These are phyloP conservation scores for Chlamydotis undulata DNA, from an alignment of 2,113 vertebrate genomes.

Conservation along the genomic window DNA sequence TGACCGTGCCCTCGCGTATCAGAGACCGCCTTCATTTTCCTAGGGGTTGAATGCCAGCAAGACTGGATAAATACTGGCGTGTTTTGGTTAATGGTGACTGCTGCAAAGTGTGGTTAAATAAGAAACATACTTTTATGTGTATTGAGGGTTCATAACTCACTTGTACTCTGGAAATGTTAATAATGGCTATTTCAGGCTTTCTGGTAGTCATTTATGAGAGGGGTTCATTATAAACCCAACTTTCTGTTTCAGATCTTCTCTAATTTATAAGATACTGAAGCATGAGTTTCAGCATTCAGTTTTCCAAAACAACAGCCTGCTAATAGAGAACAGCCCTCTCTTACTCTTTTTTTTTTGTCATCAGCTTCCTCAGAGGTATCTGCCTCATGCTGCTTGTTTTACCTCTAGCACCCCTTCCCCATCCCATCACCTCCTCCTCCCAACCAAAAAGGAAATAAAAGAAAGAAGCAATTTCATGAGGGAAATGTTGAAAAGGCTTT, in stretches of 20 bases:
- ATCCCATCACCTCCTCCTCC: accelerated
- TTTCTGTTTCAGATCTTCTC: background rate
- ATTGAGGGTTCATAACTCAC: background rate
- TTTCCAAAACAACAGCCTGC: background rate
- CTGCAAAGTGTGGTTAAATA: background rate
- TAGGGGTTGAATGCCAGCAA: background rate
- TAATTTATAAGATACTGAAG: background rate
- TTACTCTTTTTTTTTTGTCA: accelerated
- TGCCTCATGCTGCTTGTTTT: background rate
- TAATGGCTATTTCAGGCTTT: background rate
- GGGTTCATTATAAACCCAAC: background rate
- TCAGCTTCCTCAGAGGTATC: background rate
- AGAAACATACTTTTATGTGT: accelerated
- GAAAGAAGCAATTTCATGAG: background rate
- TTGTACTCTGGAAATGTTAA: background rate
- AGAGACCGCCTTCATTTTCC: background rate
- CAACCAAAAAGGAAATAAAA: background rate
- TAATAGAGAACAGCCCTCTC: background rate
- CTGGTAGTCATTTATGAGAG: background rate
- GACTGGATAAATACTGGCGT: background rate
- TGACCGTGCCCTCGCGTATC: background rate
- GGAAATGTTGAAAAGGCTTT: background rate
- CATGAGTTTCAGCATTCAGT: background rate
- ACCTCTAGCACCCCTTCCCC: background rate
- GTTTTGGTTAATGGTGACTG: background rate